These are phyloP conservation scores for Zaprionus ornatus DNA, from an alignment of 1,140 invertebrate genomes.

Conservation along the genomic window DNA sequence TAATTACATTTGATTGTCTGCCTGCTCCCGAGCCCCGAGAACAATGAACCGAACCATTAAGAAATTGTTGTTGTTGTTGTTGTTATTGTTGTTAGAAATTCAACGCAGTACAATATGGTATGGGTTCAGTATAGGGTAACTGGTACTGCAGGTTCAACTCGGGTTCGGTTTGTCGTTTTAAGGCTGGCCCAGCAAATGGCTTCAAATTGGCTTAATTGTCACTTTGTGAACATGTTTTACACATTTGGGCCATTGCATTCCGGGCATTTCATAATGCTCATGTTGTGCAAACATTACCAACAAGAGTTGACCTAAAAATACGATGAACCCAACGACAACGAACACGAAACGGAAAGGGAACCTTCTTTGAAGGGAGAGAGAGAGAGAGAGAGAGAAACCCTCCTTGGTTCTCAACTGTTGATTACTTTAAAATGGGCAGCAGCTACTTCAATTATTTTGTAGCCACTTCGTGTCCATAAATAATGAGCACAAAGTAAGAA, in stretches of 20 bases:
- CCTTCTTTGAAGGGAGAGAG: background rate
- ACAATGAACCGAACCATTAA: conserved; percentile 54
- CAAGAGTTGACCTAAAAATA: conserved; percentile 64
- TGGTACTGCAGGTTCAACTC: conserved; percentile 18
- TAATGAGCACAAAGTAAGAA: conserved; percentile 54
- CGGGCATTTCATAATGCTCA: conserved; percentile 46
- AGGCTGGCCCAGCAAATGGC: conserved; percentile 62
- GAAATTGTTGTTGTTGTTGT: conserved; percentile 42
- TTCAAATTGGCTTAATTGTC: conserved; percentile 80
- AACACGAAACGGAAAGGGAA: background rate
- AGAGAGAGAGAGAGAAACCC: no score
- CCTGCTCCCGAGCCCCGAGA: conserved; percentile 43
- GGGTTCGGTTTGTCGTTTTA: conserved; percentile 31
- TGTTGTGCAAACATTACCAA: conserved; percentile 47
- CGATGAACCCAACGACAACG: conserved; percentile 3
- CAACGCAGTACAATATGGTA: conserved; percentile 2
- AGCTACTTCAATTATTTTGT: conserved; percentile 72
- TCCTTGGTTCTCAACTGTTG: conserved; percentile 29
- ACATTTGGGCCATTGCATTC: conserved; percentile 51
- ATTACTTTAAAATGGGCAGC: conserved; percentile 75
- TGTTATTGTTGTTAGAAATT: conserved; percentile 16
- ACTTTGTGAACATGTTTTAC: conserved; percentile 75
- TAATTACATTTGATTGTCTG: conserved; percentile 81
- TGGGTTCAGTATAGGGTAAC: background rate
- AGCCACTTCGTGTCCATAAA: conserved; percentile 74